Evolutionary conservation across 2,797 vertebrate genomes (phyloP).

Genomic region (Acridotheres tristis): DNA sequence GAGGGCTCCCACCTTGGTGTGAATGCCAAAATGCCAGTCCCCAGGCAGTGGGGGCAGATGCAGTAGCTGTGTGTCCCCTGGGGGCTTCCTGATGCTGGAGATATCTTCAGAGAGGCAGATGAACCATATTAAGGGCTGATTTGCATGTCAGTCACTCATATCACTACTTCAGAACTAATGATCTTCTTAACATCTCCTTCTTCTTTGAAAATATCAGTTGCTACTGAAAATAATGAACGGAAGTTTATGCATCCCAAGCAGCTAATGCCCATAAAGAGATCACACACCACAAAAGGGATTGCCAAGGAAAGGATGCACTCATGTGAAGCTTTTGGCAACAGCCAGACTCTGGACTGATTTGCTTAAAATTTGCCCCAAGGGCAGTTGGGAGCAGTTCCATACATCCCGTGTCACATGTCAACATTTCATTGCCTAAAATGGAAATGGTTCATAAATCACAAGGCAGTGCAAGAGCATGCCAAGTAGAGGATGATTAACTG

Average conservation of each 20-base stretch:
- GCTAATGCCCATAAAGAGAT: conserved; percentile 7
- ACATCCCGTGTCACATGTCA: neutral
- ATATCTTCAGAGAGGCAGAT: neutral
- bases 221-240: neutral
- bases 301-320: neutral
- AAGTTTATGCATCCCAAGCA: neutral
- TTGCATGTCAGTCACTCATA: conserved; percentile 1
- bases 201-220: neutral
- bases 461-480: neutral
- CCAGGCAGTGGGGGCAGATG: neutral
- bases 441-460: neutral
- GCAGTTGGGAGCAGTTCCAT: neutral
- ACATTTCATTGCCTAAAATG: neutral
- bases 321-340: neutral
- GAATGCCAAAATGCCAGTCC: neutral
- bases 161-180: neutral
- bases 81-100: neutral
- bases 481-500: neutral
- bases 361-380: conserved; percentile 10
- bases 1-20: neutral
- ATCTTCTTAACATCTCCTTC: neutral
- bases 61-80: neutral
- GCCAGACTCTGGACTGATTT: neutral
- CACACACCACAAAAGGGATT: neutral
- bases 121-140: neutral